Evolutionary conservation across 2,113 vertebrate genomes (phyloP).

Genomic region (Engystomops pustulosus): DNA sequence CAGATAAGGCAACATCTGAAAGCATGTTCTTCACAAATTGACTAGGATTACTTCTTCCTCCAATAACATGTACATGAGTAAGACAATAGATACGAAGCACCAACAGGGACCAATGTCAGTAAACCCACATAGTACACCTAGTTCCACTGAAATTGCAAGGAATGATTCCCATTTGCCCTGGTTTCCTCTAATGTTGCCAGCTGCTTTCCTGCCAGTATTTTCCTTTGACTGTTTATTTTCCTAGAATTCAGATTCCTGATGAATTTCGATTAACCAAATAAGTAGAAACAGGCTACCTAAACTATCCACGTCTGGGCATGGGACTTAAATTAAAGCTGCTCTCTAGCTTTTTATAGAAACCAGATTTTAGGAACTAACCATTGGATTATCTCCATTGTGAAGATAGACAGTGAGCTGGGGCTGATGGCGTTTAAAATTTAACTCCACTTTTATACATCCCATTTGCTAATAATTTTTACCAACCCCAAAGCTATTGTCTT

Average conservation of each 20-base stretch:
- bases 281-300: slow-evolving; percentile 27
- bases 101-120: not conserved
- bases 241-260: slow-evolving; percentile 31
- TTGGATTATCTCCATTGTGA: not conserved
- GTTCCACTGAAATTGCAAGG: not conserved
- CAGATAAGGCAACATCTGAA: not conserved
- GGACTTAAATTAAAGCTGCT: not conserved
- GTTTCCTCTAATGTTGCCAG: not conserved
- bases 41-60: not conserved
- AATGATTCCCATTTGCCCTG: not conserved
- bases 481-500: too few relatives aligned
- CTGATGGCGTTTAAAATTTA: too few relatives aligned
- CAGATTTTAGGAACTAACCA: not conserved
- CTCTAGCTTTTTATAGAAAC: not conserved
- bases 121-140: not conserved
- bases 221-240: slow-evolving; percentile 34
- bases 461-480: too few relatives aligned
- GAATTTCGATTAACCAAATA: slow-evolving; percentile 20
- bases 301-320: not conserved
- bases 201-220: slow-evolving; percentile 16
- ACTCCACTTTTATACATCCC: too few relatives aligned
- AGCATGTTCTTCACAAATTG: not conserved
- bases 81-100: not conserved
- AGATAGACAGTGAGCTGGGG: not conserved
- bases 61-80: not conserved